Conservation (phyloP, 2,113 vertebrate species). For the Oplegnathus fasciatus region DNA sequence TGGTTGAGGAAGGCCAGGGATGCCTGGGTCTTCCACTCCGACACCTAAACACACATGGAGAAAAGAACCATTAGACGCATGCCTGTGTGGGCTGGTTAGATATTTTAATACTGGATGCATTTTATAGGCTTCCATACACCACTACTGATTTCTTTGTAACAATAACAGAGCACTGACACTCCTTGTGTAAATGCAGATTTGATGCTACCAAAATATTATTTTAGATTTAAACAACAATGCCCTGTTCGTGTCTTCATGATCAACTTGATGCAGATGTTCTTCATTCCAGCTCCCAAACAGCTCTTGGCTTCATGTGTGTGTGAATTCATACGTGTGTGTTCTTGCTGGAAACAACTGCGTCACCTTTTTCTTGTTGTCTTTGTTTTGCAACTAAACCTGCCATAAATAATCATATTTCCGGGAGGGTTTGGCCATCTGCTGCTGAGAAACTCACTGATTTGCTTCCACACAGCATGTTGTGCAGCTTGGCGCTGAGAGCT, state of each 20-base stretch:
- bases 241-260: no score
- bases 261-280: no score
- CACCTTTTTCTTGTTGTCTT: background rate
- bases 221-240: no score
- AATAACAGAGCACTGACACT: background rate
- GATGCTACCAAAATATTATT: no score
- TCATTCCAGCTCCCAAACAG: no score
- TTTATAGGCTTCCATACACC: background rate
- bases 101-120: background rate
- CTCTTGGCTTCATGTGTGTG: background rate
- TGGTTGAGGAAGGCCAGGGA: slow-evolving; percentile 95
- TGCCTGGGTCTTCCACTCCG: slow-evolving; percentile 94
- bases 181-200: background rate
- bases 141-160: background rate
- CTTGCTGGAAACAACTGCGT: background rate
- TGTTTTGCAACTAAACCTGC: background rate
- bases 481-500: background rate
- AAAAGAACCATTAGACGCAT: background rate
- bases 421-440: background rate
- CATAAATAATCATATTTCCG: background rate
- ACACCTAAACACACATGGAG: slow-evolving; percentile 73
- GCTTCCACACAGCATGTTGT: background rate
- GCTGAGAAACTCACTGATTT: background rate
- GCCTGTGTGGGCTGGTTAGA: background rate
- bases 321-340: background rate